phyloP scores from a whole-genome alignment of 1,140 invertebrate species.

The Drosophila neocordata region DNA sequence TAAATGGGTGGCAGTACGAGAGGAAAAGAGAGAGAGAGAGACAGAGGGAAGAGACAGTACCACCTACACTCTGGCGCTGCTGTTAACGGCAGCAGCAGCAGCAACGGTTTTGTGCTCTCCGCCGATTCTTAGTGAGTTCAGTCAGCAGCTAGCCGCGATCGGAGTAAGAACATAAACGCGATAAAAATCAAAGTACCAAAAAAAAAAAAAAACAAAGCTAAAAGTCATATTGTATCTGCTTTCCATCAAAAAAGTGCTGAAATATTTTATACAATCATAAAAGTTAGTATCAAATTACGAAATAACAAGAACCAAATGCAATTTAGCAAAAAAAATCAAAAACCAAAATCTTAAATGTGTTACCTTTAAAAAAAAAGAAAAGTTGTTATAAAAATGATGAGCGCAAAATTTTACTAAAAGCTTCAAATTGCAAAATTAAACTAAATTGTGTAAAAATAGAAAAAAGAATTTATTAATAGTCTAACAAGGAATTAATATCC shows the following conservation, averaged over 20 bases:
- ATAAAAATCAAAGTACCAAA: slow-evolving; percentile 22
- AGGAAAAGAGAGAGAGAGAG: slow-evolving; percentile 36
- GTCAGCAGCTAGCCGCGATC: slow-evolving; percentile 65
- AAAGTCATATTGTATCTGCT: slow-evolving; percentile 16
- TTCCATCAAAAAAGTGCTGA: neutral
- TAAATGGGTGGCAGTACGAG: slow-evolving; percentile 10
- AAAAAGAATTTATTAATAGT: neutral
- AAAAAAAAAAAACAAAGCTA: slow-evolving; percentile 36
- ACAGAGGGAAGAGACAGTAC: neutral
- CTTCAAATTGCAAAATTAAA: neutral
- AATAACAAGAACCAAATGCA: neutral
- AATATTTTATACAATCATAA: slow-evolving; percentile 18
- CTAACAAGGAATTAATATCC: no score
- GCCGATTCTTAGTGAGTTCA: slow-evolving; percentile 66
- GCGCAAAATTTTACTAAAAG: neutral
- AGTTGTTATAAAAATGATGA: neutral
- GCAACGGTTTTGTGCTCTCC: slow-evolving; percentile 58
- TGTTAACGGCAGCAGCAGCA: slow-evolving; percentile 29
- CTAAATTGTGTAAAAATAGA: neutral
- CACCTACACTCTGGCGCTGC: slow-evolving; percentile 28
- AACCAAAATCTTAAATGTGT: neutral
- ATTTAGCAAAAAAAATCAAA: neutral
- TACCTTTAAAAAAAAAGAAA: neutral
- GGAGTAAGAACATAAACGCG: slow-evolving; percentile 48
- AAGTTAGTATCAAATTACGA: slow-evolving; percentile 43